Percentiles rank a stretch among this genome's conserved stretches.
Evolutionary conservation across 2,888 invertebrate species (phyloP).

Genomic region (Thymelicus acteon): DNA sequence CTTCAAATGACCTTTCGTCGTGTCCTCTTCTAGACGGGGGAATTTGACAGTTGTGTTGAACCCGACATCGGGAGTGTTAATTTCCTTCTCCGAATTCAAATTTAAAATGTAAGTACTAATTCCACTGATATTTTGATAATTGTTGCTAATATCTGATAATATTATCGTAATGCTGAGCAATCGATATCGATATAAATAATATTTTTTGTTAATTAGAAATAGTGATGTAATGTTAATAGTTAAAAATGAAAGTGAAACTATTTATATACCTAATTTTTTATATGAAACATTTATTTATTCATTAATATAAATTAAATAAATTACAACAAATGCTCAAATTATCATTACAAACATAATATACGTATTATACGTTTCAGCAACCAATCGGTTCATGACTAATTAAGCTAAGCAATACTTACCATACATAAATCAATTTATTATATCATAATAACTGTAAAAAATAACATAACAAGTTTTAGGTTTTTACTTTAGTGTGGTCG

Average conservation of each 20-base stretch:
- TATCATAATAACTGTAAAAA: too few species aligned
- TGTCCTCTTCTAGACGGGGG: conserved; percentile 65
- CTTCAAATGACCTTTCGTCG: conserved; percentile 82
- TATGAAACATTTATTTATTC: too few species aligned
- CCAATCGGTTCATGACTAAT: too few species aligned
- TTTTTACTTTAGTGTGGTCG: too few species aligned
- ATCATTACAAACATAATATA: too few species aligned
- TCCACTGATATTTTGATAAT: not conserved
- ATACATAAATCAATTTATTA: too few species aligned
- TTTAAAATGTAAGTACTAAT: conserved; percentile 53
- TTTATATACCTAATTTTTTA: too few species aligned
- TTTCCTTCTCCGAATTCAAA: conserved; percentile 49
- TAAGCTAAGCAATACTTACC: too few species aligned
- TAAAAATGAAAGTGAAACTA: not conserved
- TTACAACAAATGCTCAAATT: too few species aligned
- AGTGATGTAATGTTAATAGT: conserved; percentile 34
- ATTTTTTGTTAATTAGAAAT: conserved; percentile 23
- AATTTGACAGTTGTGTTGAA: conserved; percentile 72
- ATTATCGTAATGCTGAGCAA: not conserved
- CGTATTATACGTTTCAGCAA: too few species aligned
- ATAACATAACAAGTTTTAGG: too few species aligned
- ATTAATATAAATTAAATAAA: too few species aligned
- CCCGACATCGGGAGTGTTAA: conserved; percentile 72
- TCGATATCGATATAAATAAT: conserved; percentile 2
- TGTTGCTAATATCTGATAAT: not conserved